phyloP scores from a whole-genome alignment of 2,113 vertebrate genomes.

The Pavo muticus region DNA sequence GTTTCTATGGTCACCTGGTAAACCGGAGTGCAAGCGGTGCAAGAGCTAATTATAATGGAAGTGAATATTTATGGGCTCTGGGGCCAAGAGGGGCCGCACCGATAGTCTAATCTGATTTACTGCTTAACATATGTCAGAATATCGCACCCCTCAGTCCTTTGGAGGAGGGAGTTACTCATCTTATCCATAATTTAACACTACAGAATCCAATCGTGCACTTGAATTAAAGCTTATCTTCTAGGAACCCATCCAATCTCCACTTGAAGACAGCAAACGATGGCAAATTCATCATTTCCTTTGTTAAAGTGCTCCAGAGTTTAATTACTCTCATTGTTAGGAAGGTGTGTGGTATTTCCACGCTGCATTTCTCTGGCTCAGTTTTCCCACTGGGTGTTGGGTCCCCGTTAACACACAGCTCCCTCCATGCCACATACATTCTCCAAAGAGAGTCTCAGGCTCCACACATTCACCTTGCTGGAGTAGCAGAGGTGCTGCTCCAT shows the following conservation, averaged over 20 bases:
- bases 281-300: neutral
- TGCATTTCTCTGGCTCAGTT: neutral
- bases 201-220: neutral
- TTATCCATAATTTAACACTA: neutral
- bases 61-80: neutral
- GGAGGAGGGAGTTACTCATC: neutral
- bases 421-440: neutral
- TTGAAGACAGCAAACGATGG: neutral
- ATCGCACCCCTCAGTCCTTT: neutral
- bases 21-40: neutral
- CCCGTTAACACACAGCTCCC: neutral
- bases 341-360: neutral
- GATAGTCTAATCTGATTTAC: neutral
- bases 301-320: neutral
- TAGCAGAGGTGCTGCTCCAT: too few species aligned
- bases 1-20: neutral
- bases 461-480: neutral
- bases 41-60: neutral
- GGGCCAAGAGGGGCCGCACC: neutral
- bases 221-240: neutral
- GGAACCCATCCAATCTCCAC: neutral
- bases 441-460: neutral
- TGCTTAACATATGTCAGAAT: neutral
- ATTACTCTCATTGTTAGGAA: neutral
- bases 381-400: neutral